Evolutionary conservation across 2,113 vertebrate species (phyloP).

Genomic region (Pseudorasbora parva): DNA sequence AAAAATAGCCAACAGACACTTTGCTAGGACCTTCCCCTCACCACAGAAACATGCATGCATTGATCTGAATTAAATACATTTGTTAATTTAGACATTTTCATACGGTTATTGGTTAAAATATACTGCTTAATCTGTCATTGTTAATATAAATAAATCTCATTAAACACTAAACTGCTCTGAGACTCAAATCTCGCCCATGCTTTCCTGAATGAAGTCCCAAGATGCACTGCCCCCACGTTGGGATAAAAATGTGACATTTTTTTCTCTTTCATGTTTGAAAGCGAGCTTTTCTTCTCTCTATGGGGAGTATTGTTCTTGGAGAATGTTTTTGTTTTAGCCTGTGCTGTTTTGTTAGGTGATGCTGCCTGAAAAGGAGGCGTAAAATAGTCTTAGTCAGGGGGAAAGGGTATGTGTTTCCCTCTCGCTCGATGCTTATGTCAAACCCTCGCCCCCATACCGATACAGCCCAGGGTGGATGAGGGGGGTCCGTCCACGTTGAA

Average conservation of each 20-base stretch:
- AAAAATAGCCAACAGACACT: not conserved
- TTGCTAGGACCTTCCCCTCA: not conserved
- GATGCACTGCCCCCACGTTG: constrained; percentile 24
- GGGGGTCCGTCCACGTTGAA: constrained; percentile 68
- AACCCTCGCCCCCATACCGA: constrained; percentile 67
- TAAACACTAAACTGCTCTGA: not conserved
- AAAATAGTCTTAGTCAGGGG: constrained; percentile 72
- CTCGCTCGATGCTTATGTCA: constrained; percentile 60
- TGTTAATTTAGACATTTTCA: not conserved
- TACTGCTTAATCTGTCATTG: too few relatives aligned
- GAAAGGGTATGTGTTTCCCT: constrained; percentile 64
- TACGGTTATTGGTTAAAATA: not conserved
- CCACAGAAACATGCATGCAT: not conserved
- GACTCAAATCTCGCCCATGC: not conserved
- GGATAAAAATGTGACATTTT: constrained; percentile 45
- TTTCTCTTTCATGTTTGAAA: constrained; percentile 41
- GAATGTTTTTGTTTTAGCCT: constrained; percentile 70
- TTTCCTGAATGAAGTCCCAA: constrained; percentile 45
- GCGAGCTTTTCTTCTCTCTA: constrained; percentile 58
- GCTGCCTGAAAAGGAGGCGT: constrained; percentile 70
- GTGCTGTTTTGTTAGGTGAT: constrained; percentile 66
- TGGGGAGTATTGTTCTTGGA: constrained; percentile 63
- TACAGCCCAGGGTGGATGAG: constrained; percentile 67
- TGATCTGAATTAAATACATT: not conserved
- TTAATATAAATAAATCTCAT: not conserved